Base-by-base conservation (phyloP, 2,113 vertebrate species). In the Vidua macroura region DNA sequence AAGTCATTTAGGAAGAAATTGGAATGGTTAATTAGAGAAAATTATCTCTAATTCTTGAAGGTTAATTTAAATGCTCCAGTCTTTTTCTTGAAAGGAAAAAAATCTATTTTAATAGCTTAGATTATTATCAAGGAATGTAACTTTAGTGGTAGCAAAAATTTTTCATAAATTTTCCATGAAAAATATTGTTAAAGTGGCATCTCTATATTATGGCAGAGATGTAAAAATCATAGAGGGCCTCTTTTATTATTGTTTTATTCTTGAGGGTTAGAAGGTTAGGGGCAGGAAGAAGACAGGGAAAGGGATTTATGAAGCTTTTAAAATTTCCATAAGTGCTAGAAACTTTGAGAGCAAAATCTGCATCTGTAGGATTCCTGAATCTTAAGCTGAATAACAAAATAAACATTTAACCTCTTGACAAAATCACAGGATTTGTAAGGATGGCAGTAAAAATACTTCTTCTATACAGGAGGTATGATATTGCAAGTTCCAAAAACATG, bases 11-110 rank as follows among this genome's bases (percentile, higher is more conserved):
- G 72, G 56, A 96, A 96, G 76, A 95, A 83, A 83, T 83, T 88
- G 72, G 76, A 85, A 89, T 91, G 44, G 37, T 88, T 96, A 96
- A 97, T 92, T 94, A 90, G 78, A 87, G 86, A 85, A 91, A 94
- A 97, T 94, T 83, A 91, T 93, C 80, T 94, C 94, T 94, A 90
- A 96, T 94, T 81, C 30, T 91, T 79, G 23, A 91, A 93, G 44
- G 28, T 68, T 95, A 90, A 96, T 96, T 92, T 88, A 97, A 97
- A 90, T 94, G 83, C 60, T 92, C 60, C 48, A 73, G 39, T 95
- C 52, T 95, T 85, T 93, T 77, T 83, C 83, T 48, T 82, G 67
- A 59, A 70, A 76, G 25, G 68, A 91, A 96, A 35, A 35, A 89
- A 68, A 78, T 37, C 27, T 87, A 39, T 88, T 93, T 82, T 83